A percentile compares a stretch with the other conserved stretches of the same genome.
These are phyloP conservation scores for Bradypus variegatus DNA, from an alignment of 2,797 vertebrate genomes.

Conservation along the genomic window DNA sequence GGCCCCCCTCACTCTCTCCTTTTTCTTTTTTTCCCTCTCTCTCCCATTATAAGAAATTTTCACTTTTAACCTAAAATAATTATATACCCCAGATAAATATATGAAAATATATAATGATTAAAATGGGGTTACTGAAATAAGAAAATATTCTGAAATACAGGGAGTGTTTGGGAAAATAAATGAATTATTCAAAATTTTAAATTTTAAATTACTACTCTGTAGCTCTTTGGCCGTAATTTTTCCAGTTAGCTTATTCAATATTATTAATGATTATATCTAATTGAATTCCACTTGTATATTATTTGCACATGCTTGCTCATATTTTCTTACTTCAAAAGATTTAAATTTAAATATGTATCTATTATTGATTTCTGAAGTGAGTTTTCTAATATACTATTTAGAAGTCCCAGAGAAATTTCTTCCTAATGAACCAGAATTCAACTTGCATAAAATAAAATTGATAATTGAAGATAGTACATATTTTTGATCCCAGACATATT, in stretches of 20 bases:
- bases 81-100: background rate
- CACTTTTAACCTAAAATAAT: background rate
- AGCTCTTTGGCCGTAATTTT: background rate
- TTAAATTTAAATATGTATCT: slow-evolving; percentile 18
- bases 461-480: background rate
- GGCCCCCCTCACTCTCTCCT: background rate
- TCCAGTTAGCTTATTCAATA: background rate
- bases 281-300: background rate
- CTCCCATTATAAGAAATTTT: background rate
- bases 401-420: slow-evolving; percentile 16
- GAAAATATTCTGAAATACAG: background rate
- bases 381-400: slow-evolving; percentile 2
- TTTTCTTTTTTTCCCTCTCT: background rate
- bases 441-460: slow-evolving; percentile 1
- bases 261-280: background rate
- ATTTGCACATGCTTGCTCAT: slow-evolving; percentile 26
- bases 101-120: background rate
- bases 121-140: background rate
- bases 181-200: background rate
- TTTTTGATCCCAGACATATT: background rate
- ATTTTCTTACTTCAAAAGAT: slow-evolving; percentile 6
- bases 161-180: background rate
- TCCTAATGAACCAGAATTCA: slow-evolving; percentile 35
- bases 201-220: background rate
- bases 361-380: slow-evolving; percentile 37